Conservation (phyloP, 2,888 invertebrate species). For the Pollenia amentaria region DNA sequence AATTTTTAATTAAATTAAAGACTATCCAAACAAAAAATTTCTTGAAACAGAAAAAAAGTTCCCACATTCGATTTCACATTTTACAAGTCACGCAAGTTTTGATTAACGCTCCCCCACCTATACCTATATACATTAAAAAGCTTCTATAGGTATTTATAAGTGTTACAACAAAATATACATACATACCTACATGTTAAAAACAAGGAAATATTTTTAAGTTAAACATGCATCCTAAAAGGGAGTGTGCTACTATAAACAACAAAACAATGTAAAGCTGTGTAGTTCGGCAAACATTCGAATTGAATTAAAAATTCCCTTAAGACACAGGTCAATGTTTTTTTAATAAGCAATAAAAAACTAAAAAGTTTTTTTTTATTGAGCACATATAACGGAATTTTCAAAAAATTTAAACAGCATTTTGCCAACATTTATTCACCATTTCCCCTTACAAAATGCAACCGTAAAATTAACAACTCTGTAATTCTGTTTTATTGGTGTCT, state of each 20-base stretch:
- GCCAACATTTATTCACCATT: neutral
- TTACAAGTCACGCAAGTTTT: constrained; percentile 8
- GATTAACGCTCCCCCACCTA: neutral
- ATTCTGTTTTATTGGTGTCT: constrained; percentile 3
- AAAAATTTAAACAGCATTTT: constrained; percentile 8
- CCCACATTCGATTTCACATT: neutral
- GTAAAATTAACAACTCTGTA: constrained; percentile 45
- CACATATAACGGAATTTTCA: neutral
- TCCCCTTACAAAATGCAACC: neutral
- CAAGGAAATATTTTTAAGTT: constrained; percentile 34
- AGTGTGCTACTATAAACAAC: constrained; percentile 48
- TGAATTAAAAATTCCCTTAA: constrained; percentile 37
- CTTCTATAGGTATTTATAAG: neutral
- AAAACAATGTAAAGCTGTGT: constrained; percentile 22
- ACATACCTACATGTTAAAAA: constrained; percentile 21
- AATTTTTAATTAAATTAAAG: neutral
- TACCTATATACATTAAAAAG: neutral
- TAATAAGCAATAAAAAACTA: neutral
- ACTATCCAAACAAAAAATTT: constrained; percentile 47
- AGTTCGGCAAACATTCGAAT: constrained; percentile 9
- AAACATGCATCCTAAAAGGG: constrained; percentile 26
- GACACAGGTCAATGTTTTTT: neutral
- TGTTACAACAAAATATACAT: neutral
- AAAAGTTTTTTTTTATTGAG: neutral
- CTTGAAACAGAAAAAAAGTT: constrained; percentile 6